Conservation (phyloP, 2,888 invertebrate genomes). For the Athalia circularis region DNA sequence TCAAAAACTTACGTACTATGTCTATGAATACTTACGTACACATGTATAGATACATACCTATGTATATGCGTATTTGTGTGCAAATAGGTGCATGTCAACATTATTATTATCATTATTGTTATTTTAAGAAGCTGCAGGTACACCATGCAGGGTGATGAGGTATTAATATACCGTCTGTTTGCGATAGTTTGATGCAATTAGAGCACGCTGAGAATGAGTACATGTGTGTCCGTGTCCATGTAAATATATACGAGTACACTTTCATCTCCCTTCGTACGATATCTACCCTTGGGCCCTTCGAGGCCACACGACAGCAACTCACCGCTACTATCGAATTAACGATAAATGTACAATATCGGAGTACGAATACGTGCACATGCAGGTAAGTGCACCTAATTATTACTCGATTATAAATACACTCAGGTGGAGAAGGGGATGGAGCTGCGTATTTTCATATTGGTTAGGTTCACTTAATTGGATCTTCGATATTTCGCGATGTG, state of each 20-base stretch:
- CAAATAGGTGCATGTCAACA: background rate
- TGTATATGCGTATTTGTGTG: background rate
- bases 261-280: background rate
- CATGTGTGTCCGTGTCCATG: too few species aligned
- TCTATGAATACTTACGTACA: background rate
- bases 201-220: background rate
- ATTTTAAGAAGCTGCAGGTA: background rate
- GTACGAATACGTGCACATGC: background rate
- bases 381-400: background rate
- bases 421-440: too few species aligned
- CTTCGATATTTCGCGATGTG: too few species aligned
- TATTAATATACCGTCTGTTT: conserved; percentile 25
- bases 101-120: too few species aligned
- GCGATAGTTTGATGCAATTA: conserved; percentile 29
- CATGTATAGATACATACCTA: background rate
- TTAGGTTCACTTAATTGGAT: too few species aligned
- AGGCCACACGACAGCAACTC: background rate
- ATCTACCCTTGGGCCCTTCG: conserved; percentile 6
- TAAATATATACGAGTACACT: conserved; percentile 17
- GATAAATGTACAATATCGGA: conserved; percentile 24
- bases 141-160: background rate
- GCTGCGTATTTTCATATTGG: too few species aligned
- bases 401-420: background rate
- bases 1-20: background rate
- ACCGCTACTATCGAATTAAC: conserved; percentile 20